These are phyloP conservation scores for Cosmia trapezina DNA, from an alignment of 2,888 invertebrate species.

Conservation along the genomic window DNA sequence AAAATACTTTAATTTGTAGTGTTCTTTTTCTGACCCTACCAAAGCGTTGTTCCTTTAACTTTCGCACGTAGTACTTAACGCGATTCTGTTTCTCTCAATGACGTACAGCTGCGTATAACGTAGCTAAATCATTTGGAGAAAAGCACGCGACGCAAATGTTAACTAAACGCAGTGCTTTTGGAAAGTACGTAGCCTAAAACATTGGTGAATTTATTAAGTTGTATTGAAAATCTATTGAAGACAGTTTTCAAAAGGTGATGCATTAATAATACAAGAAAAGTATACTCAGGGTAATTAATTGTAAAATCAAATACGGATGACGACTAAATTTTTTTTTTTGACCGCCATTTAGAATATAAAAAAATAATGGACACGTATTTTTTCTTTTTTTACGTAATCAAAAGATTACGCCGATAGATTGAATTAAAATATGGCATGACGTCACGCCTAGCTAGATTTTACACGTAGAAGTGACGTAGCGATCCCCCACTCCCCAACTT, in stretches of 20 bases:
- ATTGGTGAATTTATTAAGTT: no score
- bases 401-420: no score
- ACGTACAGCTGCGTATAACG: slow-evolving; percentile 12
- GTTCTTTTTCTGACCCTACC: slow-evolving; percentile 39
- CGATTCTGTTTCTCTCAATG: slow-evolving; percentile 37
- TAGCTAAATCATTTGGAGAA: slow-evolving; percentile 19
- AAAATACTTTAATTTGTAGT: not conserved
- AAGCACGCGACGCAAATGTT: slow-evolving; percentile 10
- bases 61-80: slow-evolving; percentile 45
- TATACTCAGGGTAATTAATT: not conserved
- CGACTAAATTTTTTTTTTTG: no score
- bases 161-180: not conserved
- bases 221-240: not conserved
- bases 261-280: not conserved
- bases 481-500: no score
- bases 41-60: slow-evolving; percentile 45
- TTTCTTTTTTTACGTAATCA: no score
- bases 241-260: not conserved
- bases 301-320: no score
- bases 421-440: no score
- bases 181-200: slow-evolving; percentile 3
- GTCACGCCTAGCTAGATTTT: no score
- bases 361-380: no score
- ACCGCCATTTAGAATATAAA: no score
- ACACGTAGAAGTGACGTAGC: no score